phyloP scores from a whole-genome alignment of 2,888 invertebrate species.

The Conus canariensis region DNA sequence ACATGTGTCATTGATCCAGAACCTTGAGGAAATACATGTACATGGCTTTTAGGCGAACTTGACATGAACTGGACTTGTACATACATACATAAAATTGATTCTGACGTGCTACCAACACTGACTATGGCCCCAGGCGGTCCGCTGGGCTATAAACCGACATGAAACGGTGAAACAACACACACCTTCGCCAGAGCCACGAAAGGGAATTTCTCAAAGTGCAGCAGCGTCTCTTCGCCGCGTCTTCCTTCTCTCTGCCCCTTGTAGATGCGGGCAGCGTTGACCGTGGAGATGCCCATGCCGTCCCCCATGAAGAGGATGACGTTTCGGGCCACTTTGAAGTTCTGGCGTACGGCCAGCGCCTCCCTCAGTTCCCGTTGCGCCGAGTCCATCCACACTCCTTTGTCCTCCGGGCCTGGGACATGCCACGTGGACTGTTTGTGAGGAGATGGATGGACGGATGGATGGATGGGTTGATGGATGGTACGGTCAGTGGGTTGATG shows the following conservation, averaged over 20 bases:
- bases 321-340: constrained; percentile 72
- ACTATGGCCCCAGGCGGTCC: too few relatives aligned
- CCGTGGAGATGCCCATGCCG: constrained; percentile 82
- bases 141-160: too few relatives aligned
- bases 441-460: not conserved
- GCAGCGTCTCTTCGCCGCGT: constrained; percentile 85
- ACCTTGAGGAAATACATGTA: too few relatives aligned
- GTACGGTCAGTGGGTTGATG: too few relatives aligned
- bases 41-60: too few relatives aligned
- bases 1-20: too few relatives aligned
- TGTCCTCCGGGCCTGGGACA: not conserved
- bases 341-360: constrained; percentile 58
- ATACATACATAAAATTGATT: too few relatives aligned
- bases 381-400: not conserved
- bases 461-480: too few relatives aligned
- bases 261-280: constrained; percentile 87
- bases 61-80: too few relatives aligned
- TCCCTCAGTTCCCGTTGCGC: not conserved
- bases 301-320: constrained; percentile 75
- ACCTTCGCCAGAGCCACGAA: constrained; percentile 91
- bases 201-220: constrained; percentile 90
- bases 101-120: too few relatives aligned
- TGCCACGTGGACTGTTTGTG: not conserved
- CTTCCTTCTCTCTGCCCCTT: constrained; percentile 83
- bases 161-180: constrained; percentile 45